Conservation (phyloP, 2,113 vertebrate species). For the Nothocercus julius region DNA sequence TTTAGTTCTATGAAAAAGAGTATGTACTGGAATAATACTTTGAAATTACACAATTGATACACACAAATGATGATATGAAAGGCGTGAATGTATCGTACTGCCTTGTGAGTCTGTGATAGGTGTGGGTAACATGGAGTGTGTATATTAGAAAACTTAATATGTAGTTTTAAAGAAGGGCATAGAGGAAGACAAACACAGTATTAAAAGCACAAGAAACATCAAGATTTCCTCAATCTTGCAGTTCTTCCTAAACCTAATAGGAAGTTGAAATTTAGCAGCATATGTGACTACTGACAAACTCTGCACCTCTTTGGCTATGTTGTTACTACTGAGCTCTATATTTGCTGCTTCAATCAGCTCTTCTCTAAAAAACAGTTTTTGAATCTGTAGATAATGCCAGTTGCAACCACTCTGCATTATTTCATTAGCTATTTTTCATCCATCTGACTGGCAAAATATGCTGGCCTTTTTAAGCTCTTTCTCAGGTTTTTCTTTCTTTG, state of each 20-base stretch:
- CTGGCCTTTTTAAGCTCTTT: neutral
- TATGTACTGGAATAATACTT: neutral
- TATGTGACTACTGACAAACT: neutral
- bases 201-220: neutral
- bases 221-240: neutral
- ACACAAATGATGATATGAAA: neutral
- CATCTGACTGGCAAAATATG: neutral
- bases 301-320: neutral
- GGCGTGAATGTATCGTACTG: neutral
- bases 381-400: neutral
- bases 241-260: neutral
- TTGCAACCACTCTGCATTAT: neutral
- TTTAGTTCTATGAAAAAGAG: neutral
- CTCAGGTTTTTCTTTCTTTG: neutral
- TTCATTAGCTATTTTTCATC: neutral
- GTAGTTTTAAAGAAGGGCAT: neutral
- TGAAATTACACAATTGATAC: neutral
- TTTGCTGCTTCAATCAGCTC: neutral
- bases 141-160: neutral
- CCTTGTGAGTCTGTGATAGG: accelerated
- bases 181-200: neutral
- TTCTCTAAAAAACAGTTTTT: neutral
- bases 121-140: neutral
- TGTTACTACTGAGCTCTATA: neutral
- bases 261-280: neutral